phyloP scores from a whole-genome alignment of 2,113 vertebrate species.

The Sinocyclocheilus anshuiensis region DNA sequence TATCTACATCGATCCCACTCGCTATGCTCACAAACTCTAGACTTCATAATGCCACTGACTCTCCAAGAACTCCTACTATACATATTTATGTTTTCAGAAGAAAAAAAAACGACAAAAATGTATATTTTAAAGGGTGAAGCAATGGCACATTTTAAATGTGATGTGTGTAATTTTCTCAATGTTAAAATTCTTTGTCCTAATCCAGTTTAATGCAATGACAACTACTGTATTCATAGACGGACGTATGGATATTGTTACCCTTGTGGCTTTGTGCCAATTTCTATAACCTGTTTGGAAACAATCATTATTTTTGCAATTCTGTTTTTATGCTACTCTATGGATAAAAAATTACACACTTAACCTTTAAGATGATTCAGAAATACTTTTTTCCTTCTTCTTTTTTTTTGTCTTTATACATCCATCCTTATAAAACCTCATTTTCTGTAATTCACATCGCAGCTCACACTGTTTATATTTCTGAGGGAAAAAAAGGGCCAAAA shows the following conservation, averaged over 20 bases:
- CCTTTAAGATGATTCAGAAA: neutral
- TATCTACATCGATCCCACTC: constrained; percentile 13
- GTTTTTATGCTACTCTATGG: neutral
- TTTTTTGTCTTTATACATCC: neutral
- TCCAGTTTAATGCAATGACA: neutral
- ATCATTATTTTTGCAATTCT: neutral
- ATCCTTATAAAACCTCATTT: constrained; percentile 15
- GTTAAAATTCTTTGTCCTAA: neutral
- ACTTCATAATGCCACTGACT: neutral
- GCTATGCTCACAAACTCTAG: neutral
- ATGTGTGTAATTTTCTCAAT: neutral
- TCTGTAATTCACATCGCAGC: neutral
- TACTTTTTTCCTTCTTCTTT: neutral
- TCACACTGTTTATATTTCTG: constrained; percentile 9
- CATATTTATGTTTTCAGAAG: neutral
- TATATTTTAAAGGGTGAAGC: neutral
- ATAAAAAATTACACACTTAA: neutral
- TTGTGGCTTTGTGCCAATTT: neutral
- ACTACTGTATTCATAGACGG: neutral
- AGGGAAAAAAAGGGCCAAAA: neutral
- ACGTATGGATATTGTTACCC: neutral
- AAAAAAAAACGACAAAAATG: neutral
- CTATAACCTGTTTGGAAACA: neutral
- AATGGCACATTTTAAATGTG: neutral
- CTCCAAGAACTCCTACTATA: neutral